Conservation (phyloP, 2,888 invertebrate species). For the Caenorhabditis plicata region DNA sequence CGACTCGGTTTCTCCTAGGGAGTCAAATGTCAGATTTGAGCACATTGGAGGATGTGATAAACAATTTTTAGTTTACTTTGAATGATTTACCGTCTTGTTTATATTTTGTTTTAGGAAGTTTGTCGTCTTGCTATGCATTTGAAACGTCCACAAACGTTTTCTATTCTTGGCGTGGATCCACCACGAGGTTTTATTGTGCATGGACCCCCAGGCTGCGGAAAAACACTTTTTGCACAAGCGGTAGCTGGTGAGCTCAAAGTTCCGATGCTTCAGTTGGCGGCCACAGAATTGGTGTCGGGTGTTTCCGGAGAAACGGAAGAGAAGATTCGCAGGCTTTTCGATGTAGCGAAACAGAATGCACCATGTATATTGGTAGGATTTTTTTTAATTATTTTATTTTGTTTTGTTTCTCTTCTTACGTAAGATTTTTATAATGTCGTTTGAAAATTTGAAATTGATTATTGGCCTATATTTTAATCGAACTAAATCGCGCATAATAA, state of each 20-base stretch:
- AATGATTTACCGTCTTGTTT: background rate
- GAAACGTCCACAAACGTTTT: conserved; percentile 86
- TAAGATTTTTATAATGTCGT: too few relatives aligned
- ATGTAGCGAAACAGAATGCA: conserved; percentile 73
- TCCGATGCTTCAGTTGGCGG: conserved; percentile 83
- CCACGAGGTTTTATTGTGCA: conserved; percentile 88
- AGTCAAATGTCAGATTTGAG: conserved; percentile 36
- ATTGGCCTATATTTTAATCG: too few relatives aligned
- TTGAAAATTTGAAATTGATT: too few relatives aligned
- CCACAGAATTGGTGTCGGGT: conserved; percentile 88
- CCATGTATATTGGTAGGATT: conserved; percentile 54
- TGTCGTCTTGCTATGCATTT: conserved; percentile 74
- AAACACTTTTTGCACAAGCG: conserved; percentile 66
- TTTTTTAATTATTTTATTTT: conserved; percentile 71
- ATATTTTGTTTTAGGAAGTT: conserved; percentile 42
- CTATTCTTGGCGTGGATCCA: conserved; percentile 80
- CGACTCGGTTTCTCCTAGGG: conserved; percentile 18
- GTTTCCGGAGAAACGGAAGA: conserved; percentile 94
- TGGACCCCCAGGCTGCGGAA: conserved; percentile 93
- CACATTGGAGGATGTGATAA: conserved; percentile 55
- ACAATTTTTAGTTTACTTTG: conserved; percentile 39
- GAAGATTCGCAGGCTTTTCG: conserved; percentile 85
- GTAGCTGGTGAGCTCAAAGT: conserved; percentile 74
- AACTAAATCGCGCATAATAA: too few relatives aligned
- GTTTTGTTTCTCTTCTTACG: too few relatives aligned